Conservation (phyloP, 2,888 invertebrate species). For the Cephalotes varians region DNA sequence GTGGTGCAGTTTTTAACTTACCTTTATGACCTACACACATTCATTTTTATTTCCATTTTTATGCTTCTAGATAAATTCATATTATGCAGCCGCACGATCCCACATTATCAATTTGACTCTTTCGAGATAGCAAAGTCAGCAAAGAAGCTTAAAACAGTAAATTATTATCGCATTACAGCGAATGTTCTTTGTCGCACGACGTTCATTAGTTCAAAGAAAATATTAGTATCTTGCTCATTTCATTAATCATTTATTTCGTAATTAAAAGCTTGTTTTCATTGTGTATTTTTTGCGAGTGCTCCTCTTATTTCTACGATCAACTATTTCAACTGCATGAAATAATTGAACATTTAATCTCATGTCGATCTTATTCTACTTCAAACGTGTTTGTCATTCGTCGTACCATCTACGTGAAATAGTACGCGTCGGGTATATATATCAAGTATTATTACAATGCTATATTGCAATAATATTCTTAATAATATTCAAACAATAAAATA, state of each 20-base stretch:
- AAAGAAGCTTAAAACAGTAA: not conserved
- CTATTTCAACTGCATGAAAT: conserved; percentile 92
- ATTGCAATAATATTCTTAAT: too few relatives aligned
- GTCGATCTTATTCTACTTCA: conserved; percentile 96
- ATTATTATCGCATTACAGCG: not conserved
- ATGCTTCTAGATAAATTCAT: not conserved
- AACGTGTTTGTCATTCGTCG: conserved; percentile 77
- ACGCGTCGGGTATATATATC: not conserved
- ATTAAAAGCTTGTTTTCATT: not conserved
- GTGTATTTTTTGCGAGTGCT: not conserved
- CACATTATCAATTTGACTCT: not conserved
- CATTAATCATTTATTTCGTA: not conserved
- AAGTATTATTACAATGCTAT: too few relatives aligned
- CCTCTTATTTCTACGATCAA: conserved; percentile 89
- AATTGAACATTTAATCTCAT: conserved; percentile 95
- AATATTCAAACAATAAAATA: too few relatives aligned
- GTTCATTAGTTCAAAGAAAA: not conserved
- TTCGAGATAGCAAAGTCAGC: not conserved
- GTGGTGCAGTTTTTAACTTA: conserved; percentile 2
- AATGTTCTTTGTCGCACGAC: not conserved
- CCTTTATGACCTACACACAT: conserved; percentile 1
- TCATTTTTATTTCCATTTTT: not conserved
- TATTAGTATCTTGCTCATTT: not conserved
- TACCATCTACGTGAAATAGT: not conserved
- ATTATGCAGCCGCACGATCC: not conserved